Evolutionary conservation across 2,113 vertebrate genomes (phyloP), one percentile per base, ranked within the genome.

Genomic region (Anthoscopus minutus): DNA sequence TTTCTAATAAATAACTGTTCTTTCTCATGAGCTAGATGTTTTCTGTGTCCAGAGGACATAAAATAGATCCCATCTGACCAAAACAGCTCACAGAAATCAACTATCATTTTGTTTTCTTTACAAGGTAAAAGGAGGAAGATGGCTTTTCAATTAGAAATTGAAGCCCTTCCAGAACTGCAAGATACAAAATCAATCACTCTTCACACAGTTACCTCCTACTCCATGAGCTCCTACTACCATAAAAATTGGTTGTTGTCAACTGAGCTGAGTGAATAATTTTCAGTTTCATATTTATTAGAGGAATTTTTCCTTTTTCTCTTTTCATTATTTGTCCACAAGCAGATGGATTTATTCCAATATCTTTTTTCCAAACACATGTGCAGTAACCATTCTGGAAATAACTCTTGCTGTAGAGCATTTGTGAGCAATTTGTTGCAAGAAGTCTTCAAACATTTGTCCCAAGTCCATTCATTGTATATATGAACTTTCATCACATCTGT

Each of bases 201-300:
- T 92, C 86, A 78, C 54, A 77, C 47, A 78, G 89, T 81, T 96
- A 37, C 85, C 85, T 97, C 96, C 96, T 92, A 92, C 92, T 96
- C 79, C 45, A 74, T 56, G 79, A 78, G 92, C 76, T 93, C 65
- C 85, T 77, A 77, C 92, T 83, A 93, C 62, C 86, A 61, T 42
- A 96, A 93, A 93, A 96, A 77, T 23, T 76, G 42, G 66, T 73
- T 93, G 76, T 71, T 96, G 91, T 86, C 87, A 93, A 33, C 76
- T 54, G 40, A 92, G 31, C 76, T 38, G 50, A 86, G 61, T 79
- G 88, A 95, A 74, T 91, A 92, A 86, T 89, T 58, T 60, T 60
- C 87, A 71, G 73, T 82, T 94, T 88, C 56, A 38, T 84, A 78
- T 89, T 90, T 90, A 50, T 85, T 62, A 80, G 51, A 88, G 50